phyloP scores from a whole-genome alignment of 2,797 vertebrate species.

The Harpagifer antarcticus region DNA sequence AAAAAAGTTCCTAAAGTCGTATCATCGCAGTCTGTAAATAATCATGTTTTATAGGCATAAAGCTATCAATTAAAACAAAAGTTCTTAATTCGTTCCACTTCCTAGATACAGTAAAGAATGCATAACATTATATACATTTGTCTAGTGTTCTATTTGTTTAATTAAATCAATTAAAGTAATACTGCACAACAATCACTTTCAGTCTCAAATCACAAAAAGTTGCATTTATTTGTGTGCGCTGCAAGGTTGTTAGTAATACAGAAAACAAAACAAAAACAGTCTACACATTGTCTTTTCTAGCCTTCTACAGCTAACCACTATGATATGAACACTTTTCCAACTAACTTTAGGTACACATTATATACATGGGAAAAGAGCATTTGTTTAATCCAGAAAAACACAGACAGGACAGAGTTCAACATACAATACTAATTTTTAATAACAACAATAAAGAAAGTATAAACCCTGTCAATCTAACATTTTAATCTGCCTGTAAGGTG shows the following conservation, averaged over 20 bases:
- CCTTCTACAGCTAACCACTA: slow-evolving; percentile 49
- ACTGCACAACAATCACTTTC: slow-evolving; percentile 49
- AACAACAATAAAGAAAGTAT: slow-evolving; percentile 75
- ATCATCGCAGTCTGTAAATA: not conserved
- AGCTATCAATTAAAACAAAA: not conserved
- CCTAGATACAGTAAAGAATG: not conserved
- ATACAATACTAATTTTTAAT: slow-evolving; percentile 75
- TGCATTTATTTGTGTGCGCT: slow-evolving; percentile 76
- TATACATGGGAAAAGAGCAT: slow-evolving; percentile 66
- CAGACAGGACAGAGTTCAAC: slow-evolving; percentile 67
- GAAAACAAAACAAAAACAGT: slow-evolving; percentile 56
- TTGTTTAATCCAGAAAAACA: slow-evolving; percentile 71
- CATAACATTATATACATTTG: not conserved
- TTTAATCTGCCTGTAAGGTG: slow-evolving; percentile 81
- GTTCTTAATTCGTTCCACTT: not conserved
- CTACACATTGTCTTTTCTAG: slow-evolving; percentile 43
- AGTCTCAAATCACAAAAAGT: slow-evolving; percentile 64
- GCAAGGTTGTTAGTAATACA: slow-evolving; percentile 77
- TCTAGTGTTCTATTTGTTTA: not conserved
- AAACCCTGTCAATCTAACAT: slow-evolving; percentile 82
- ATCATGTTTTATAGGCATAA: not conserved
- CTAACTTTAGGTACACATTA: slow-evolving; percentile 73
- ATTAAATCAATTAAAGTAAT: not conserved
- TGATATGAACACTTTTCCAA: slow-evolving; percentile 37
- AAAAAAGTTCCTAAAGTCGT: not conserved